phyloP scores from a whole-genome alignment of 2,888 invertebrate species.

The Anodontia alba region DNA sequence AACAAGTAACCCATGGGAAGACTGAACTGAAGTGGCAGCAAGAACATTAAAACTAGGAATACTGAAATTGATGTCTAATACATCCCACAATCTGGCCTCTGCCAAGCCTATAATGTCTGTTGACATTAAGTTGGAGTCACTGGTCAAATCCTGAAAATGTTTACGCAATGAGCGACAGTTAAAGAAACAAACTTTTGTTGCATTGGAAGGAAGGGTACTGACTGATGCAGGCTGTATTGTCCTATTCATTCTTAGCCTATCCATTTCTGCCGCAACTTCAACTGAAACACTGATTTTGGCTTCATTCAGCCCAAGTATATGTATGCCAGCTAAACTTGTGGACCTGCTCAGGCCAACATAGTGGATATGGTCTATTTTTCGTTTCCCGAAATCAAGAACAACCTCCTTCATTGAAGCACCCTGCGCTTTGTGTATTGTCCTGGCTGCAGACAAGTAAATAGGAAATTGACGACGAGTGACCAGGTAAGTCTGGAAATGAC shows the following conservation, averaged over 20 bases:
- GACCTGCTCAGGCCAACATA: constrained; percentile 45
- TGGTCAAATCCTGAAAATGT: not conserved
- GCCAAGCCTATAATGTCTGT: not conserved
- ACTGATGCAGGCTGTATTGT: not conserved
- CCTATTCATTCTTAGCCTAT: constrained; percentile 9
- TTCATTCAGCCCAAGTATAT: constrained; percentile 39
- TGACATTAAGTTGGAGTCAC: not conserved
- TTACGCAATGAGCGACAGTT: not conserved
- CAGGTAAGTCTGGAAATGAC: constrained; percentile 28
- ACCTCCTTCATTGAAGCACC: constrained; percentile 36
- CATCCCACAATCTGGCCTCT: not conserved
- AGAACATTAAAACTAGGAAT: too few relatives aligned
- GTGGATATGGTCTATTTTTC: too few relatives aligned
- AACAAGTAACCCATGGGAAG: too few relatives aligned
- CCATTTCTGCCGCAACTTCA: constrained; percentile 42
- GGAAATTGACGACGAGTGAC: constrained; percentile 46
- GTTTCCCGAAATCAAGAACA: constrained; percentile 42
- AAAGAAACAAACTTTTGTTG: not conserved
- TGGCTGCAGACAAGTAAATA: constrained; percentile 38
- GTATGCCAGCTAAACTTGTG: constrained; percentile 26
- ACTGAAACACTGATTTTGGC: constrained; percentile 37
- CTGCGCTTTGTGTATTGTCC: constrained; percentile 50
- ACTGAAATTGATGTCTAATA: too few relatives aligned
- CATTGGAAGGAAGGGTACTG: not conserved
- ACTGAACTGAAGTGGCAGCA: too few relatives aligned